A percentile compares a stretch with the other conserved stretches of the same genome.
Evolutionary conservation across 2,888 invertebrate species (phyloP).

Genomic region (Eremobia ochroleuca): DNA sequence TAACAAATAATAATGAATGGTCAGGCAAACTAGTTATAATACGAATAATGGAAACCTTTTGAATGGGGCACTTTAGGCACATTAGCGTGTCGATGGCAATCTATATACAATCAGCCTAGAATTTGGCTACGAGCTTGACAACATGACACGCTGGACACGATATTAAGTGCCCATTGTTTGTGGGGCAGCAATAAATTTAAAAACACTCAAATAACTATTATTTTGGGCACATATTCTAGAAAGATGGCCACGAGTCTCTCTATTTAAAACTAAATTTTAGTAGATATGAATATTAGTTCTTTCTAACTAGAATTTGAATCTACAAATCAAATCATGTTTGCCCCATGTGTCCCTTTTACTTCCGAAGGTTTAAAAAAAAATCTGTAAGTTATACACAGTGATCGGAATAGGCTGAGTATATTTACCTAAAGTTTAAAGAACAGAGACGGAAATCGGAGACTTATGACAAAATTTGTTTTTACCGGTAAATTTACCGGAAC

Average conservation of each 20-base stretch:
- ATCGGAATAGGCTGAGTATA: too few relatives aligned
- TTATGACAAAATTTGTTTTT: too few relatives aligned
- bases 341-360: not conserved
- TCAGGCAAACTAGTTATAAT: constrained; percentile 17
- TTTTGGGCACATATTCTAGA: not conserved
- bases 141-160: not conserved
- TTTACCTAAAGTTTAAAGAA: too few relatives aligned
- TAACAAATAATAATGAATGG: constrained; percentile 11
- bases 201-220: not conserved
- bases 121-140: not conserved
- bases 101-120: not conserved
- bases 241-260: not conserved
- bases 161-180: not conserved
- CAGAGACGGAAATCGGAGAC: too few relatives aligned
- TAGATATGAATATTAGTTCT: not conserved
- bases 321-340: not conserved
- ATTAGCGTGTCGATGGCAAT: not conserved
- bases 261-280: not conserved
- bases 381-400: not conserved
- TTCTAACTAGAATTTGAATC: not conserved
- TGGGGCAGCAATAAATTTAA: not conserved
- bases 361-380: constrained; percentile 2
- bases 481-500: too few relatives aligned
- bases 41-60: not conserved
- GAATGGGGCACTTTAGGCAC: not conserved